phyloP scores from a whole-genome alignment of 2,888 invertebrate genomes.

The Cataglyphis rosenhaueri region DNA sequence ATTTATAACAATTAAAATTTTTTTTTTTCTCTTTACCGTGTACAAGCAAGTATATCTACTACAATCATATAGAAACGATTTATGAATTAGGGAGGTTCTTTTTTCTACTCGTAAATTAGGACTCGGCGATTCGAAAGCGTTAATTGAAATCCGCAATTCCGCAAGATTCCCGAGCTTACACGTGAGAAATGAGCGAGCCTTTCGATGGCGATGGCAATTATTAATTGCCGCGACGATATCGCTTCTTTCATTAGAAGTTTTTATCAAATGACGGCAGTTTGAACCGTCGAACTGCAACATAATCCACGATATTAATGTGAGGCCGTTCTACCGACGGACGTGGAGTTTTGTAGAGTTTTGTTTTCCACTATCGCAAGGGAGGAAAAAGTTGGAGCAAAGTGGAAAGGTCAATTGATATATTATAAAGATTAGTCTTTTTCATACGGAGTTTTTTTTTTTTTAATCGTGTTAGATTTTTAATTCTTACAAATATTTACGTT shows the following conservation, averaged over 20 bases:
- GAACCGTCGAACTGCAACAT: conserved; percentile 48
- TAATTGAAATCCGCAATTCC: conserved; percentile 43
- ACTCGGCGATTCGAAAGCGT: conserved; percentile 6
- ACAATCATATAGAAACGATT: neutral
- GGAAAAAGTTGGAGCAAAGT: conserved; percentile 25
- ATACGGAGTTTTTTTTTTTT: neutral
- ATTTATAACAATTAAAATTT: neutral
- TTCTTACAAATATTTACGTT: neutral
- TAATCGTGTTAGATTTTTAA: neutral
- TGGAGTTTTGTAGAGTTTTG: conserved; percentile 32
- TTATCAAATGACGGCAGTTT: conserved; percentile 46
- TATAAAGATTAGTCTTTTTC: conserved; percentile 8
- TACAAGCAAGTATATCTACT: neutral
- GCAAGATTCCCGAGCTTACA: conserved; percentile 35
- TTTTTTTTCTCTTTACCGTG: neutral
- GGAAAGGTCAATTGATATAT: neutral
- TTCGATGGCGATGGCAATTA: conserved; percentile 28
- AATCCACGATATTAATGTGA: conserved; percentile 51
- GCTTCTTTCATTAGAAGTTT: conserved; percentile 48
- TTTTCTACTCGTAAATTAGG: neutral
- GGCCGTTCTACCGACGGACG: conserved; percentile 19
- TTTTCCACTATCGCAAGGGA: neutral
- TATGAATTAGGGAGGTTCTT: neutral
- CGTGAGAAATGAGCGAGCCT: conserved; percentile 48
- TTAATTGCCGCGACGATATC: conserved; percentile 44